phyloP scores from a whole-genome alignment of 2,888 invertebrate species.

The Pyralis farinalis region DNA sequence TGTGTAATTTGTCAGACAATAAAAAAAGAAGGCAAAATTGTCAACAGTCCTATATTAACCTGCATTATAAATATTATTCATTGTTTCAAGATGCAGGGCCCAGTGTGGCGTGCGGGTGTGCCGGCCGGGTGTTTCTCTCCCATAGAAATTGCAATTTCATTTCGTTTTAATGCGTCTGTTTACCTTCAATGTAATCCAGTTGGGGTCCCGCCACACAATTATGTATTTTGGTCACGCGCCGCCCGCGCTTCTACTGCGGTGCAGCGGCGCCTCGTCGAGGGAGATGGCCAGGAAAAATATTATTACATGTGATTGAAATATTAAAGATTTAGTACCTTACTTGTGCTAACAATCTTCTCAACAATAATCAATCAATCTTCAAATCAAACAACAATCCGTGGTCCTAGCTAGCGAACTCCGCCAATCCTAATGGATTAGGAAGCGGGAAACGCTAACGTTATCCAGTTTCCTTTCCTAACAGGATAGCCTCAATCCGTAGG shows the following conservation, averaged over 20 bases:
- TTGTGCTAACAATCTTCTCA: too few species aligned
- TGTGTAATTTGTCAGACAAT: too few species aligned
- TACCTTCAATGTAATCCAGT: conserved; percentile 66
- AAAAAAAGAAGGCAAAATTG: too few species aligned
- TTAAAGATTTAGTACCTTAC: background rate
- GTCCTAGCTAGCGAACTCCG: too few species aligned
- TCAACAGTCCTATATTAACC: too few species aligned
- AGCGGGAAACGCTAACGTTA: too few species aligned
- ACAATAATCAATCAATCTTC: too few species aligned
- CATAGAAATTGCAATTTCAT: conserved; percentile 68
- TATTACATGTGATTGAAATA: conserved; percentile 1
- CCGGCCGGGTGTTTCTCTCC: conserved; percentile 35
- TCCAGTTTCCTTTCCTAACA: too few species aligned
- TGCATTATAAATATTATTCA: too few species aligned
- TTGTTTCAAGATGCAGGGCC: conserved; percentile 3
- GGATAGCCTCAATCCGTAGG: too few species aligned
- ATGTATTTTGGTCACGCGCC: conserved; percentile 37
- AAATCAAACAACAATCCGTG: too few species aligned
- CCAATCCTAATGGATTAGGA: too few species aligned
- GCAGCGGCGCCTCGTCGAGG: background rate
- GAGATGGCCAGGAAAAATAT: background rate
- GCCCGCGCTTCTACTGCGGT: conserved; percentile 5
- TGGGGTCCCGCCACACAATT: conserved; percentile 32
- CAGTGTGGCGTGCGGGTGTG: conserved; percentile 29
- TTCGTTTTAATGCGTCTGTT: conserved; percentile 71